Evolutionary conservation across 2,888 invertebrate species (phyloP).

Genomic region (Callinectes sapidus): DNA sequence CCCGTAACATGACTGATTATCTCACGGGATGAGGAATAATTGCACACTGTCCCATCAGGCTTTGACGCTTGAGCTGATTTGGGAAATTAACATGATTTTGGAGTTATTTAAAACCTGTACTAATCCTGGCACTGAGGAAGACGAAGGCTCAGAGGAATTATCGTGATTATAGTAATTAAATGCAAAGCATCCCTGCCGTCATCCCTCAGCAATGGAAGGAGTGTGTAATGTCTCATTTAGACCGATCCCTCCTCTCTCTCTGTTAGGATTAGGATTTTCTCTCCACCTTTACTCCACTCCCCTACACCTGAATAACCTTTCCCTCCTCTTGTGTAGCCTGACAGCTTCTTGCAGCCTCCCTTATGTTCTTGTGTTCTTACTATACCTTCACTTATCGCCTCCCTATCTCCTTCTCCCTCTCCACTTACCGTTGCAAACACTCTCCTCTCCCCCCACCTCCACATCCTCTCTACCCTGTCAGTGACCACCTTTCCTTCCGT

Average conservation of each 20-base stretch:
- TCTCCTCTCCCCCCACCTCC: background rate
- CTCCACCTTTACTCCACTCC: background rate
- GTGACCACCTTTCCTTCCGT: background rate
- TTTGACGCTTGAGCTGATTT: background rate
- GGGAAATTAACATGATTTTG: background rate
- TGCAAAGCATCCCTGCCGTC: background rate
- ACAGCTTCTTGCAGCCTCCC: background rate
- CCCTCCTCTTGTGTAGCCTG: background rate
- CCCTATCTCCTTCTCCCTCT: background rate
- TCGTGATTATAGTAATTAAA: background rate
- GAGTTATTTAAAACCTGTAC: background rate
- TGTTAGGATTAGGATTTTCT: background rate
- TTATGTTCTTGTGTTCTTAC: background rate
- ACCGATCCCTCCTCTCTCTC: background rate
- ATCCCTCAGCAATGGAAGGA: background rate
- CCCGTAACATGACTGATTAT: background rate
- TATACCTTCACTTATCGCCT: background rate
- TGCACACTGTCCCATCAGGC: background rate
- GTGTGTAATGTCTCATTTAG: background rate
- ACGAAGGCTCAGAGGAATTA: background rate
- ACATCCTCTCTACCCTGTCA: background rate
- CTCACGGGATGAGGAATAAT: background rate
- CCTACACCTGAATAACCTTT: background rate
- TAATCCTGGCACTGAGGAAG: background rate
- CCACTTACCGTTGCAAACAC: background rate